Base-by-base conservation (phyloP, 2,113 vertebrate species). In the Rhombomys opimus region DNA sequence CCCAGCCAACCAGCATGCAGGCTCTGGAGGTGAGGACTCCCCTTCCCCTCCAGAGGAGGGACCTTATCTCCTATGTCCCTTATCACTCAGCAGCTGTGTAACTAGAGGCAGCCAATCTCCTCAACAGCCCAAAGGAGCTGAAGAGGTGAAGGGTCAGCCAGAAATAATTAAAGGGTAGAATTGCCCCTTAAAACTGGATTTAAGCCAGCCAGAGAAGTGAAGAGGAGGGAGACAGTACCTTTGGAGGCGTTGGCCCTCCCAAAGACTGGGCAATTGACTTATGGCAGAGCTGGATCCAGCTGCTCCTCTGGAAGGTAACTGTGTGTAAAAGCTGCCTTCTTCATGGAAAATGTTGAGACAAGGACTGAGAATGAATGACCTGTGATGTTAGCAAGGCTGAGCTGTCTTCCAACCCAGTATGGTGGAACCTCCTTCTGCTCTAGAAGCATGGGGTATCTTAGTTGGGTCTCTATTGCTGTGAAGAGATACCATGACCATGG, bases 161-260 rank as follows among this genome's bases (percentile, higher is more conserved):
- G 72, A 72, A 96, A 78, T 92, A 82, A 93, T 97, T 92, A 80
- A 87, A 90, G 70, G 92, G 86, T 70, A 90, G 72, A 93, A 94
- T 84, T 17, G 17, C 46, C 82, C 75, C 85, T 73, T 90, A 38
- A 82, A 78, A 80, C 8, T 54, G 7, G 20, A 30, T 88, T 91
- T 14, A 15, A 82, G 46, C 52, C 68, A 3, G 23, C 89, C n/a
- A 13, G 59, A 77, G n/a, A n/a, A 78, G 41, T 50, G 38, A 1
- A 14, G 7, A 2, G 20, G 46, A 30, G 46, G 50, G 76, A 92
- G 18, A 35, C 1, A 2, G 67, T 32, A 46, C 20, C 20, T 35
- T 20, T 20, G 1, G 0, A 15, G 13, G 30, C 11, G 46, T 3
- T 14, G 38, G 63, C 18, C 41, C 61, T 35, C 46, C 52, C 11